Evolutionary conservation across 2,797 vertebrate species (phyloP).

Genomic region (Karalla daura): DNA sequence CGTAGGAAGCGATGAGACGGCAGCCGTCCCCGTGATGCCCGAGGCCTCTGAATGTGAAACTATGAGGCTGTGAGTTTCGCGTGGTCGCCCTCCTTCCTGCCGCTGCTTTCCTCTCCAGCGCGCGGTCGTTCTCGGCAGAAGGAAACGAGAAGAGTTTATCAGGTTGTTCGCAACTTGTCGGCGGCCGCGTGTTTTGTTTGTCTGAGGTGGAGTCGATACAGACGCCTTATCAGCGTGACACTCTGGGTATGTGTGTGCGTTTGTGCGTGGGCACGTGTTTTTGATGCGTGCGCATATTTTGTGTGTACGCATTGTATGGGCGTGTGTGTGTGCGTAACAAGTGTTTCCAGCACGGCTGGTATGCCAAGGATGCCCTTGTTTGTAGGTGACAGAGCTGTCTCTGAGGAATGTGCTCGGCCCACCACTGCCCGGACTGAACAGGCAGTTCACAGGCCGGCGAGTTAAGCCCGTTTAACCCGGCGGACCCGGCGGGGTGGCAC

Average conservation of each 20-base stretch:
- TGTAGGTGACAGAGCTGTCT: constrained; percentile 40
- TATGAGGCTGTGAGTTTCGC: background rate
- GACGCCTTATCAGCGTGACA: constrained; percentile 66
- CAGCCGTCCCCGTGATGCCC: background rate
- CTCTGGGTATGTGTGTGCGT: constrained; percentile 9
- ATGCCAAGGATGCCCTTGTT: constrained; percentile 58
- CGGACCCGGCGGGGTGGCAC: background rate
- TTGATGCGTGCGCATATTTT: constrained; percentile 36
- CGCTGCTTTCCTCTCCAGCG: background rate
- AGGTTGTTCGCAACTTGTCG: constrained; percentile 32
- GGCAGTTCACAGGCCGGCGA: background rate
- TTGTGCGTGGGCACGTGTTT: constrained; percentile 34
- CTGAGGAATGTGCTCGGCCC: constrained; percentile 7
- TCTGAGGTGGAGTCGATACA: constrained; percentile 59
- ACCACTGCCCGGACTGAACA: background rate
- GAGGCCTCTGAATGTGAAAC: constrained; percentile 9
- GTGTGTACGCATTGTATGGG: constrained; percentile 16
- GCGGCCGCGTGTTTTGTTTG: constrained; percentile 34
- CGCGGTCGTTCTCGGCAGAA: constrained; percentile 23
- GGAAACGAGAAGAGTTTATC: constrained; percentile 25
- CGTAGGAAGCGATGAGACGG: constrained; percentile 30
- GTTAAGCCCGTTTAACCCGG: background rate
- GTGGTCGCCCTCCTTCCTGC: background rate
- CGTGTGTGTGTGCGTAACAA: constrained; percentile 42
- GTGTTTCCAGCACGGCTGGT: constrained; percentile 52